These are phyloP conservation scores for Drosophila micromelanica DNA, from an alignment of 1,140 invertebrate species.

Conservation along the genomic window DNA sequence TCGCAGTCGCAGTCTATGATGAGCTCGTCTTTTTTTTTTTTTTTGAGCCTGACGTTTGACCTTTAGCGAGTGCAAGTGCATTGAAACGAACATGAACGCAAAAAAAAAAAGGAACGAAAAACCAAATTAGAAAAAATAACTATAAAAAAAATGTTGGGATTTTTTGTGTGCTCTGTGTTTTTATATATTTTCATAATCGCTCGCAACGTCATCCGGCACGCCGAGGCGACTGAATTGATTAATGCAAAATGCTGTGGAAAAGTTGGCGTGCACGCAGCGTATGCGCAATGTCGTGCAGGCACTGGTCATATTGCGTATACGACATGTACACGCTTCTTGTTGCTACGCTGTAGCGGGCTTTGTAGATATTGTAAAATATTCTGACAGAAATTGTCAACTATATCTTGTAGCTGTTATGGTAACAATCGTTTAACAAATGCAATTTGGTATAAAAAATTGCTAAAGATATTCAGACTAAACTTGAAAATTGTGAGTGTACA, in stretches of 20 bases:
- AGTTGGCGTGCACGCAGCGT: conserved; percentile 29
- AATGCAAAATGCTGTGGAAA: conserved; percentile 25
- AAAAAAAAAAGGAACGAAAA: conserved; percentile 10
- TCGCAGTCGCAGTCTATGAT: conserved; percentile 27
- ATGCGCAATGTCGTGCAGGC: conserved; percentile 36
- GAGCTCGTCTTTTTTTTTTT: conserved; percentile 43
- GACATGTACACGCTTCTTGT: conserved; percentile 12
- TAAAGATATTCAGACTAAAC: too few species aligned
- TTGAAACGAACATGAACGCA: conserved; percentile 14
- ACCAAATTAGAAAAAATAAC: conserved; percentile 10
- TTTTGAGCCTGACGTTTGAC: conserved; percentile 59
- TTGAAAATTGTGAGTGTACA: too few species aligned
- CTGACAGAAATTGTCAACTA: too few species aligned
- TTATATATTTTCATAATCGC: conserved; percentile 27
- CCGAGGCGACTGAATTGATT: conserved; percentile 37
- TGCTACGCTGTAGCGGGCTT: too few species aligned
- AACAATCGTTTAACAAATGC: too few species aligned
- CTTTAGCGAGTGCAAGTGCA: conserved; percentile 60
- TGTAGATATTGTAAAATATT: too few species aligned
- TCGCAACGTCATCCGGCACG: conserved; percentile 49
- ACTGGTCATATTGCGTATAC: conserved; percentile 40
- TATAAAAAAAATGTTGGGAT: conserved; percentile 24
- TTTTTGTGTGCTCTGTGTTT: conserved; percentile 3
- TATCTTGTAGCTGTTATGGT: too few species aligned
- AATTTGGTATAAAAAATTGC: too few species aligned